These are phyloP conservation scores for Drosophila orosa DNA, from an alignment of 1,140 invertebrate species.

Conservation along the genomic window DNA sequence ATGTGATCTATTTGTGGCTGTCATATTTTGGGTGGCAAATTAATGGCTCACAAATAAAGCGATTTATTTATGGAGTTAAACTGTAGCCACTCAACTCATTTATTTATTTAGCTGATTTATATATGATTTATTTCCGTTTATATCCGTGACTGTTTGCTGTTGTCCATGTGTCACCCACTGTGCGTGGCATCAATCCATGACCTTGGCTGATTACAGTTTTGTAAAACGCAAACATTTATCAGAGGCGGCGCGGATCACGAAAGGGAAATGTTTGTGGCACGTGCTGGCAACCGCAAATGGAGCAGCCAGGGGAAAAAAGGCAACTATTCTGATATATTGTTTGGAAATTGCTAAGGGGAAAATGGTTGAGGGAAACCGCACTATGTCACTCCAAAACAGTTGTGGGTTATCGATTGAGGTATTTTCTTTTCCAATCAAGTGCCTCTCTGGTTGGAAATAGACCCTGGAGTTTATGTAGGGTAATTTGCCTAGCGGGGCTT, in stretches of 20 bases:
- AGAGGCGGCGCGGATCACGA: conserved; percentile 23
- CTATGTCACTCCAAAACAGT: conserved; percentile 25
- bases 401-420: conserved; percentile 27
- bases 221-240: conserved; percentile 47
- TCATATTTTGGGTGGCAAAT: conserved; percentile 38
- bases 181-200: conserved; percentile 35
- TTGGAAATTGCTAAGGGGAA: conserved; percentile 5
- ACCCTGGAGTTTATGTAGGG: conserved; percentile 51
- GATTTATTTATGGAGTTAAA: conserved; percentile 31
- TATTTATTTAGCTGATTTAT: conserved; percentile 35
- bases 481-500: conserved; percentile 46
- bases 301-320: background rate
- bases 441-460: background rate
- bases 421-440: conserved; percentile 3
- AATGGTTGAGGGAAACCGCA: conserved; percentile 10
- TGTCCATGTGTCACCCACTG: conserved; percentile 10
- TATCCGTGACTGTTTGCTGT: conserved; percentile 36
- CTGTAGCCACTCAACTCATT: conserved; percentile 27
- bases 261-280: conserved; percentile 42
- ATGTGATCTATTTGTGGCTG: conserved; percentile 31
- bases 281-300: conserved; percentile 43
- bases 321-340: conserved; percentile 39
- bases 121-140: conserved; percentile 44
- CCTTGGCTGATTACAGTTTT: conserved; percentile 47
- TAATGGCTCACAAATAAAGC: conserved; percentile 15